These are phyloP conservation scores for Chiroxiphia lanceolata DNA, from an alignment of 2,797 vertebrate species.

Conservation along the genomic window DNA sequence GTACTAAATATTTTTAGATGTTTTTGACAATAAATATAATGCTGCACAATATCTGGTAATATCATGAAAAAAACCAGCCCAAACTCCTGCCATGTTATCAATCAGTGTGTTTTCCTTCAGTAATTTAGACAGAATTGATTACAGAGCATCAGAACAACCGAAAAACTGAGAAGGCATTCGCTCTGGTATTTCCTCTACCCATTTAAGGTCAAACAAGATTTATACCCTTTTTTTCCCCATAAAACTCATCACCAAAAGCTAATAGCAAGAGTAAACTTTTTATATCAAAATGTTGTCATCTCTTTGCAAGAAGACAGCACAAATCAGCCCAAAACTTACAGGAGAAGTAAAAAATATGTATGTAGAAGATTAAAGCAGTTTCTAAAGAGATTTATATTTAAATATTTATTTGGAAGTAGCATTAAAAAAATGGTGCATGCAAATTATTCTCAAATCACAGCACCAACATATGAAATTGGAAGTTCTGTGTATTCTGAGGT, in stretches of 20 bases:
- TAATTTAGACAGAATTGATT: background rate
- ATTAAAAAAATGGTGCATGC: background rate
- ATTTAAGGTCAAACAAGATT: background rate
- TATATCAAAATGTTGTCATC: background rate
- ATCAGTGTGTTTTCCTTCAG: background rate
- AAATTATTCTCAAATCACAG: background rate
- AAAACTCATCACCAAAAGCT: background rate
- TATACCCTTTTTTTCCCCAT: background rate
- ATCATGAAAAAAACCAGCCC: background rate
- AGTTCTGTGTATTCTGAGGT: background rate
- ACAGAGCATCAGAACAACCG: background rate
- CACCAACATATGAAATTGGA: background rate
- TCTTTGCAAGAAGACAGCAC: background rate
- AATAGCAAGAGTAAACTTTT: background rate
- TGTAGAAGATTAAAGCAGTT: background rate
- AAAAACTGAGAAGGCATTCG: background rate
- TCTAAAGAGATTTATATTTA: background rate
- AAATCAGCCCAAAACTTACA: background rate
- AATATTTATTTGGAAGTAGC: background rate
- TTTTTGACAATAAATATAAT: background rate
- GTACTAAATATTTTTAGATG: background rate
- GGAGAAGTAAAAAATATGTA: fast-evolving
- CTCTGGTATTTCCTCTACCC: background rate
- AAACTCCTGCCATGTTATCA: background rate
- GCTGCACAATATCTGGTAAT: background rate